Evolutionary conservation across 2,113 vertebrate species (phyloP), one percentile per base, ranked within the genome.

Genomic region (Catagonus wagneri): DNA sequence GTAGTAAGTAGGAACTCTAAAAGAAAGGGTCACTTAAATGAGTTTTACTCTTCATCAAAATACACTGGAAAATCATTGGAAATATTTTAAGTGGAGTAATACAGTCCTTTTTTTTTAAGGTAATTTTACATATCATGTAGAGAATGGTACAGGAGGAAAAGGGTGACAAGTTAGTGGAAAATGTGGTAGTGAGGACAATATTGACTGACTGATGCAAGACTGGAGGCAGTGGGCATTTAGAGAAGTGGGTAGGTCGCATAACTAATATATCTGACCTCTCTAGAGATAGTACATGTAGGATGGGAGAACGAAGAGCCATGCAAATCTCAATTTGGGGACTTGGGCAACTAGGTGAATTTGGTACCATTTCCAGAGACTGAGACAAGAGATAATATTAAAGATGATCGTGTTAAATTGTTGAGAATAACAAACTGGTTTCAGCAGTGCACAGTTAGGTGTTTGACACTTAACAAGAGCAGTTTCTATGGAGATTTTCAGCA

Each of bases 1-100:
- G 1, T 44, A 85, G 27, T 52, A 25, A 63, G 10, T 34, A 81
- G 4, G 2, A 11, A 20, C 16, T 44, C 3, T 44, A 75, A 54
- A 1, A 34, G 12, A 76, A 39, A 54, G 13, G 1, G 1, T 29
- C 10, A 93, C 34, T 81, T 25, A 25, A 80, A 23, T 61, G 39
- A 89, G n/a, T 72, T 91, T 84, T 69, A n/a, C 72, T 89, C 93
- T 96, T 78, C 89, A 76, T 74, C 44, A 89, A 81, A 61, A 54
- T 80, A 36, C 20, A 58, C 34, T 83, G 27, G 13, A 27, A 83
- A 78, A 4, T 32, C 61, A 86, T 36, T 7, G 23, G 50, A 74
- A 36, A 19, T 5, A n/a, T 72, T 78, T 80, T 60, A n/a, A 29
- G 4, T 4, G 3, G 19, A 72, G 12, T 90, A 8, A 32, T 52